These are phyloP conservation scores for Drosophila quasianomalipes DNA, from an alignment of 2,888 invertebrate genomes.

Conservation along the genomic window DNA sequence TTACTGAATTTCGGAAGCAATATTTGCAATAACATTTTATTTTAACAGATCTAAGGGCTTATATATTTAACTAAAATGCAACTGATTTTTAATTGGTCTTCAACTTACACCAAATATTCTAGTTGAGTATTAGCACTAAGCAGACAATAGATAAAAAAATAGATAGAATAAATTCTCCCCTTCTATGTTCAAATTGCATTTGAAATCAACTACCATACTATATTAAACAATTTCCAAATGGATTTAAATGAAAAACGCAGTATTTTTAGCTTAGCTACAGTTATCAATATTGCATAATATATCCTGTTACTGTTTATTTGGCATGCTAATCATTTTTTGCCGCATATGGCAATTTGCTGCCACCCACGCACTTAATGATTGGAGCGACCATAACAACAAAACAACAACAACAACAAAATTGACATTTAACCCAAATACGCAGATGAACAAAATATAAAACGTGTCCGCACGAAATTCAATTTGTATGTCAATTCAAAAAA, in stretches of 20 bases:
- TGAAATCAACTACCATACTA: too few relatives aligned
- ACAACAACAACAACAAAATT: constrained; percentile 35
- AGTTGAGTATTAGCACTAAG: neutral
- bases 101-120: neutral
- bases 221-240: neutral
- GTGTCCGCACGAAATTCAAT: constrained; percentile 72
- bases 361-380: constrained; percentile 45
- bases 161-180: neutral
- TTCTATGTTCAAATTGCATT: neutral
- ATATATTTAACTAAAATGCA: neutral
- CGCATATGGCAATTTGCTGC: constrained; percentile 32
- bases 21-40: neutral
- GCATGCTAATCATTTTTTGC: constrained; percentile 2
- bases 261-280: neutral
- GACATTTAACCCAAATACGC: constrained; percentile 74
- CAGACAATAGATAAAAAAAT: too few relatives aligned
- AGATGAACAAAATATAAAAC: constrained; percentile 60
- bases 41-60: neutral
- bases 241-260: neutral
- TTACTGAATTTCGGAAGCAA: neutral
- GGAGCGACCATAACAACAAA: constrained; percentile 46
- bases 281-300: neutral
- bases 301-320: constrained; percentile 5
- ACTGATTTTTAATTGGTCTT: neutral
- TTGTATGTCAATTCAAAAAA: constrained; percentile 59